Conservation (phyloP, 2,113 vertebrate species). For the Antigone vipio region DNA sequence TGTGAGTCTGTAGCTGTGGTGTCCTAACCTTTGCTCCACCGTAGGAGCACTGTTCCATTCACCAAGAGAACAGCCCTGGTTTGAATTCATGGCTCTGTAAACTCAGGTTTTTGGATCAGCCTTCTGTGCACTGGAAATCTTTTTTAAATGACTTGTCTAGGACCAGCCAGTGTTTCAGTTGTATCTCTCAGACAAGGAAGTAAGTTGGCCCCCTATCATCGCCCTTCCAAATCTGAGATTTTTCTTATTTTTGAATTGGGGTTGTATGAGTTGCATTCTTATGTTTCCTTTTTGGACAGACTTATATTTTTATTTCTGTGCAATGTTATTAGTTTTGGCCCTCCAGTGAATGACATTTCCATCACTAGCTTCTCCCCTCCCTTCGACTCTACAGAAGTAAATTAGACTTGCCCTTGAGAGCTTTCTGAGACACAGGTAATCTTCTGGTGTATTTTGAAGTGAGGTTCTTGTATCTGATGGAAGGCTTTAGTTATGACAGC, state of each 20-base stretch:
- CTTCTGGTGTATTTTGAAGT: neutral
- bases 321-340: neutral
- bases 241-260: neutral
- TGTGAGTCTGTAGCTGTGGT: neutral
- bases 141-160: neutral
- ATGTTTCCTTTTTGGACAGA: neutral
- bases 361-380: neutral
- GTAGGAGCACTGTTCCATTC: neutral
- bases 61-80: neutral
- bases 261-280: neutral
- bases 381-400: neutral
- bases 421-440: conserved; percentile 6
- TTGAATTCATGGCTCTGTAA: neutral
- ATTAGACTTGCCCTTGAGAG: conserved; percentile 4
- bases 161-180: neutral
- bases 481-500: conserved; percentile 11
- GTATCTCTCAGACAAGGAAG: neutral
- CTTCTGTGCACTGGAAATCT: neutral
- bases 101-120: neutral
- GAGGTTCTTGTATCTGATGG: neutral
- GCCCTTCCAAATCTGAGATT: neutral
- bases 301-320: neutral
- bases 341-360: neutral
- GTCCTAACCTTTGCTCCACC: neutral
- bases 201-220: neutral